Base-by-base conservation (phyloP, 2,888 invertebrate genomes). In the Hirtodrosophila histrioides region DNA sequence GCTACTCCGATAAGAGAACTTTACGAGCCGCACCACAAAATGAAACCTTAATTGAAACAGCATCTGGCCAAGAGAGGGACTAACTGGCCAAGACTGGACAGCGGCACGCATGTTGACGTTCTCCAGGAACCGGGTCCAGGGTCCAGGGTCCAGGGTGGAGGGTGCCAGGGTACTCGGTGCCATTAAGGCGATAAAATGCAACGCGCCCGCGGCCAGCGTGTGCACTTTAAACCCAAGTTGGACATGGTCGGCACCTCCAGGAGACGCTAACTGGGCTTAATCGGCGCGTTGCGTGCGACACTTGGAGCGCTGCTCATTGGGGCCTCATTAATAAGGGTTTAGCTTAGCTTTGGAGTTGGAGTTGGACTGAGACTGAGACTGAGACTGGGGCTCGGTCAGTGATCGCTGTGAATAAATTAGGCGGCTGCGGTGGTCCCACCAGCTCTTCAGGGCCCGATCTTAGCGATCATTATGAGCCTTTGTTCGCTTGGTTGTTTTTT, bases 161-260 rank as follows among this genome's bases (percentile, higher is more conserved):
- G 17, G 17, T 17, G 17, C 17, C 17, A 17, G 17, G 17, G 17
- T 17, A 17, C 72, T 61, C 56, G 75, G 68, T 81, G 75, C 80
- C 88, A 87, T 78, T 81, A 88, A 87, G 77, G 82, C 87, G 84
- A 89, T 89, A 89, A 89, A 88, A 88, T 76, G 86, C 86, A 79
- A 75, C 66, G 49, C 56, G 50, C 57, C 45, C 53, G 65, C 70
- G 24, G 62, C 56, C 53, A 61, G 60, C 41, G 69, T 36, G 58
- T 73, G 78, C 83, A 82, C 82, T 84, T 84, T 79, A 77, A 74
- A 64, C 69, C 58, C 54, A 50, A 29, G 33, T 54, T 11, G 46
- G 75, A 68, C 64, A 73, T 64, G 69, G 69, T 61, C 73, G 62
- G 75, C 77, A 79, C 73, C 80, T 76, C 51, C 67, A 65, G 68